phyloP scores from a whole-genome alignment of 2,113 vertebrate species.

The Hypocryptadius cinnamomeus region DNA sequence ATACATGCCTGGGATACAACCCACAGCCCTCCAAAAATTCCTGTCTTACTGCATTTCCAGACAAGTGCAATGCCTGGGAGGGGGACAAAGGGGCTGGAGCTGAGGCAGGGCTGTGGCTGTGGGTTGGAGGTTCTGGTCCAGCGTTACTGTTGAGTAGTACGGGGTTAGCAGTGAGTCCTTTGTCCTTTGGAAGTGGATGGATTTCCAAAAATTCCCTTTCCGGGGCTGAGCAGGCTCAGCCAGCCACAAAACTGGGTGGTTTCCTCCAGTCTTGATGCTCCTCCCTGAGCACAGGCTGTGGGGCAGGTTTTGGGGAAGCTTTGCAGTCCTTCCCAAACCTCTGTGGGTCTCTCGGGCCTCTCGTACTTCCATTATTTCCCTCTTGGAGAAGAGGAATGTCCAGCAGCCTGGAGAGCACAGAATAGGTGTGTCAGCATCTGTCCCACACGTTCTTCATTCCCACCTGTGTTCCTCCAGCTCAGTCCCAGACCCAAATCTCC shows the following conservation, averaged over 20 bases:
- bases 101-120: neutral
- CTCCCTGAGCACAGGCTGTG: neutral
- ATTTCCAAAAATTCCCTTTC: neutral
- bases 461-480: neutral
- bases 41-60: neutral
- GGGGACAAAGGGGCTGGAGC: rapidly evolving
- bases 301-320: neutral
- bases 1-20: neutral
- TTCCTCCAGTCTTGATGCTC: neutral
- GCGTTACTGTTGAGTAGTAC: neutral
- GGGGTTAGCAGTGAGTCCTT: neutral
- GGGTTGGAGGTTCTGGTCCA: neutral
- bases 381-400: neutral
- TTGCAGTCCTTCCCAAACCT: neutral
- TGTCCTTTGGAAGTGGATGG: neutral
- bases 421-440: neutral
- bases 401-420: neutral
- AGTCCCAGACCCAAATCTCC: neutral
- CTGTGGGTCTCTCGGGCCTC: rapidly evolving
- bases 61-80: neutral
- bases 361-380: neutral
- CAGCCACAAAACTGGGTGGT: rapidly evolving
- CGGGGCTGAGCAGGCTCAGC: neutral
- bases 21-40: neutral
- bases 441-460: neutral